Evolutionary conservation across 37 sponge, comb jelly and placozoan species (phyloP), one percentile per base, ranked within the genome.

Genomic region (Petrosia ficiformis): DNA sequence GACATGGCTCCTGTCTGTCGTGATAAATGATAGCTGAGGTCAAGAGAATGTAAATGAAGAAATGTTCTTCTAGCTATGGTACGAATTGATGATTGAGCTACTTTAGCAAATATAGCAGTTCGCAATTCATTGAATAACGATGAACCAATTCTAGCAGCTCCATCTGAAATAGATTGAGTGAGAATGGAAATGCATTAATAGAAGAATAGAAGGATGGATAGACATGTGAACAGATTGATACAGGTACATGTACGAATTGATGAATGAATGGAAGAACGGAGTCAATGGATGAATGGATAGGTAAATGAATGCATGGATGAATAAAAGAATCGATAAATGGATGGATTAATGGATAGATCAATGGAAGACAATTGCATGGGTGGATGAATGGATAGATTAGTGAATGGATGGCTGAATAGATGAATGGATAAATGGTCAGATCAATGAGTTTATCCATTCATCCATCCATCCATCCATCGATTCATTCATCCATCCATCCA

Each of bases 1-100:
- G 95, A 97, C 72, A 97, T 82, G 57, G 90, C 95, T 14, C 98
- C 98, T 26, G 98, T 97, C 42, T 97, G 86, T 37, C 93, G 40
- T n/a, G 87, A 80, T 70, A 95, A 83, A 72, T 97, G 98, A 63
- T 82, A 97, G 72, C 59, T 83, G 61, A 94, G 91, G 73, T 97
- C 98, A 33, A 97, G 91, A 25, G 84, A 82, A 59, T 92, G 95
- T 10, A 97, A 86, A 64, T 97, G 98, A n/a, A 80, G 78, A 61
- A 95, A 97, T 10, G 98, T 85, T 1, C 85, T 77, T 63, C 84
- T 89, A 32, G 98, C 90, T 67, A 97, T 70, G 11, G 81, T 68
- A 19, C 95, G 91, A 24, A 95, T 94, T 57, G 90, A 89, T 59
- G 80, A 87, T 68, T 92, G 93, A 29, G 98, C 98, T 34, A 97